Evolutionary conservation across 2,888 invertebrate species (phyloP).

Genomic region (Drosophila percnosoma): DNA sequence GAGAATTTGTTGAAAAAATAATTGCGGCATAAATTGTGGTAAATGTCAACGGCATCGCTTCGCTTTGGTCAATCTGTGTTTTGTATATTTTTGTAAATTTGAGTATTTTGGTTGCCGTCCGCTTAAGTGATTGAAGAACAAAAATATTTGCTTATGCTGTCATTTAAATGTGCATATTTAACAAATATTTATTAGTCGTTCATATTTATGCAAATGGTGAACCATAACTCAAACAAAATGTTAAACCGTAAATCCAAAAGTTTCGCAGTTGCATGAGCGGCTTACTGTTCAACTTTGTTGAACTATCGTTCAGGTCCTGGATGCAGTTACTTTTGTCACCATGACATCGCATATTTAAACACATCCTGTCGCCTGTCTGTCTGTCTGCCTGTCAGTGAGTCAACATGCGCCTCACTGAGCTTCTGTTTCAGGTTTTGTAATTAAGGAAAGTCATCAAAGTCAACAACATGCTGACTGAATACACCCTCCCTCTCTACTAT

Average conservation of each 20-base stretch:
- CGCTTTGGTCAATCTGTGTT: slow-evolving; percentile 22
- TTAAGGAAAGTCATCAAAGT: slow-evolving; percentile 80
- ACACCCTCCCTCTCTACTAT: not conserved
- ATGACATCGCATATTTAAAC: slow-evolving; percentile 67
- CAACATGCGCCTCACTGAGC: slow-evolving; percentile 58
- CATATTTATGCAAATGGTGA: slow-evolving; percentile 40
- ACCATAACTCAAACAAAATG: slow-evolving; percentile 35
- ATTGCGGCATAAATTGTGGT: slow-evolving; percentile 71
- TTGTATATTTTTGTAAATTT: slow-evolving; percentile 32
- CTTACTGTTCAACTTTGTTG: slow-evolving; percentile 11
- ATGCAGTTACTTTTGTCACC: slow-evolving; percentile 51
- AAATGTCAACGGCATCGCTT: slow-evolving; percentile 53
- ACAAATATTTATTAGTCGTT: slow-evolving; percentile 48
- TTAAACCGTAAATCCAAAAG: slow-evolving; percentile 10
- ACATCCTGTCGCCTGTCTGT: slow-evolving; percentile 45
- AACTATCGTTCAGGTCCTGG: slow-evolving; percentile 25
- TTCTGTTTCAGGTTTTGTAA: slow-evolving; percentile 73
- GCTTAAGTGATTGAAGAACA: slow-evolving; percentile 33
- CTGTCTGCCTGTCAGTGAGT: slow-evolving; percentile 21
- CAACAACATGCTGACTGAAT: slow-evolving; percentile 65
- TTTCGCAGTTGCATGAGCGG: not conserved
- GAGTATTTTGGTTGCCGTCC: slow-evolving; percentile 25
- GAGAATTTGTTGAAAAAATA: slow-evolving; percentile 52
- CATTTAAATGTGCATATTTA: slow-evolving; percentile 62
- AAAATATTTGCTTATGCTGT: slow-evolving; percentile 39